Evolutionary conservation across 2,797 vertebrate species (phyloP).

Genomic region (Antrozous pallidus): DNA sequence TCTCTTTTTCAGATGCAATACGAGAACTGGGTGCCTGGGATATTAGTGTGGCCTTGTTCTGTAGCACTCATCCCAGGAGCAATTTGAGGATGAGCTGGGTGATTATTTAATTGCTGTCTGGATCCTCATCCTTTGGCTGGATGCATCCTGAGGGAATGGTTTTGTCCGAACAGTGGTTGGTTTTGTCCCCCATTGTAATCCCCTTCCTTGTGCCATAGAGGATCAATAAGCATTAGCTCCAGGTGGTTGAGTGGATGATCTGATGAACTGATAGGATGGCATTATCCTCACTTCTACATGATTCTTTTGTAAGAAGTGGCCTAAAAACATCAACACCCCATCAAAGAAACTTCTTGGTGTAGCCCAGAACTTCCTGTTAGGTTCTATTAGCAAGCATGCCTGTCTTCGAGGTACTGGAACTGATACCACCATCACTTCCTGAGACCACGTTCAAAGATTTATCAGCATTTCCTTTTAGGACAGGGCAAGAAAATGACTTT

Average conservation of each 20-base stretch:
- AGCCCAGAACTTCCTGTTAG: neutral
- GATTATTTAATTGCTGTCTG: neutral
- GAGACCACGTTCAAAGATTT: neutral
- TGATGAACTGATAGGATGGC: neutral
- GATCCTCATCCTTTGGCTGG: neutral
- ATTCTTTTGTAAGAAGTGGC: neutral
- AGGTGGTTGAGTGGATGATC: neutral
- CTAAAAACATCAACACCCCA: neutral
- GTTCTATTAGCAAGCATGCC: neutral
- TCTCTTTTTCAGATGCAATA: neutral
- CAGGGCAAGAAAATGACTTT: neutral
- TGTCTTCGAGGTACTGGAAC: neutral
- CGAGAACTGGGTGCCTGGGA: neutral
- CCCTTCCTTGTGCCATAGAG: fast-evolving
- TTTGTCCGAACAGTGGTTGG: neutral
- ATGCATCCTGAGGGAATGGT: neutral
- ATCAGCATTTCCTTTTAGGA: neutral
- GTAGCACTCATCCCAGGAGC: neutral
- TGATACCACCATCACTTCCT: neutral
- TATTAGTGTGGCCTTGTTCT: neutral
- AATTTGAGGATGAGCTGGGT: neutral
- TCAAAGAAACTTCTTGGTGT: no score
- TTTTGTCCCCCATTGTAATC: neutral
- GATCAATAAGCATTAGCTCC: neutral
- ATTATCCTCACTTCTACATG: neutral